Percentiles rank a stretch among this genome's conserved stretches.
These are phyloP conservation scores for Schlechtendalia chinensis DNA, from an alignment of 1,140 invertebrate species.

Conservation along the genomic window DNA sequence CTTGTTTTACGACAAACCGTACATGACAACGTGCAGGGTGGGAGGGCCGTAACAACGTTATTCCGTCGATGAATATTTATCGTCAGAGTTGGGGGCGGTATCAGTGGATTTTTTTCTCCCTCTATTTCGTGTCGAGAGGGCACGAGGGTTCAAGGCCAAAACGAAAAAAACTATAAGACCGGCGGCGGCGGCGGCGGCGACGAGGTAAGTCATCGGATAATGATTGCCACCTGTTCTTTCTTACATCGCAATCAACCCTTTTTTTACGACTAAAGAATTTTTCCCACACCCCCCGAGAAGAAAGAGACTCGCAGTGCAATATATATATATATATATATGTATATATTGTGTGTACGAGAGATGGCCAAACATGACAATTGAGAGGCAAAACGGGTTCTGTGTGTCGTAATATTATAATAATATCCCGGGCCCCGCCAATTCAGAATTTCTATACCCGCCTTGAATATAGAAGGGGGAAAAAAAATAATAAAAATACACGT, in stretches of 20 bases:
- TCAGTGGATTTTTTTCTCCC: constrained; percentile 33
- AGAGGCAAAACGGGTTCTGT: constrained; percentile 49
- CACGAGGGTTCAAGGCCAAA: constrained; percentile 49
- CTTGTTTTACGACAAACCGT: neutral
- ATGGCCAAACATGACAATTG: constrained; percentile 49
- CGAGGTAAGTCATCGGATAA: constrained; percentile 49
- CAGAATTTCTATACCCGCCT: constrained; percentile 36
- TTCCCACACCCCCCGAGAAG: constrained; percentile 48
- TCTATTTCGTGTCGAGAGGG: constrained; percentile 14
- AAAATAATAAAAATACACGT: constrained; percentile 36
- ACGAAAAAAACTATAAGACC: constrained; percentile 34
- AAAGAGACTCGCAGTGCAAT: constrained; percentile 36
- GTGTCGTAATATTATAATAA: constrained; percentile 48
- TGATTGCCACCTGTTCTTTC: constrained; percentile 49
- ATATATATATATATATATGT: neutral
- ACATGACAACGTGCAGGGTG: neutral
- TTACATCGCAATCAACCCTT: constrained; percentile 48
- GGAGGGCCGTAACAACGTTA: neutral
- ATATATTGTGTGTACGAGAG: neutral
- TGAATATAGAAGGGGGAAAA: neutral
- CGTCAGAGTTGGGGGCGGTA: constrained; percentile 39
- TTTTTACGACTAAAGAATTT: constrained; percentile 50
- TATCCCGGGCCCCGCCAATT: constrained; percentile 48
- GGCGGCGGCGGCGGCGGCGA: neutral
- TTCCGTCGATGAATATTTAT: constrained; percentile 42